Base-by-base conservation (phyloP, 1,140 invertebrate species). In the Zaprionus taronus region DNA sequence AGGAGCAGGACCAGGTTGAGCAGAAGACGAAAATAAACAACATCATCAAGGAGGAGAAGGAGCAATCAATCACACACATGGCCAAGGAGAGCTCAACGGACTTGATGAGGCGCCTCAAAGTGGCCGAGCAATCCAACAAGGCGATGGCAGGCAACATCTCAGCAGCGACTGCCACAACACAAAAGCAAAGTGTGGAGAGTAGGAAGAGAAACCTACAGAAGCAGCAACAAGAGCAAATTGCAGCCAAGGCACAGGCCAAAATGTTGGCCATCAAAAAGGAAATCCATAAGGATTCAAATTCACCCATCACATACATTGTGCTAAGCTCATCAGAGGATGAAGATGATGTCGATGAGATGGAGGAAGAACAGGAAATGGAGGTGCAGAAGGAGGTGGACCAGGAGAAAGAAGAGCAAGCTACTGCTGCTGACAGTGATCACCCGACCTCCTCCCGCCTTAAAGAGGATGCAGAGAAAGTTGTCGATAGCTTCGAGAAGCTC, bases 401-500 rank as follows among this genome's bases (percentile, higher is more conserved):
- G 14, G 9, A 12, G 4, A 7, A 26, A 6, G 26, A 20, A n/a
- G 24, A 31, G 2, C n/a, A 51, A 47, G 51, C 68, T 26, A 20
- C 69, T 17, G 47, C 6, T 9, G 63, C 17, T 5, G 36, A 5
- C 26, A 85, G 65, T 38, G 61, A 86, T 51, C 17, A 74, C 11
- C 77, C 83, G 1, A 41, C 60, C 4, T 53, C 60, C 15, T 44
- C 41, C 6, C 7, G 56, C 4, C 67, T 91, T 1, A 72, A 74
- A 22, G 66, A 44, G 22, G 77, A 85, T 63, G 76, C 81, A 0
- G 75, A 82, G 53, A 75, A 81, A 36, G 73, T 92, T 6, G 70
- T 92, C 4, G 73, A 81, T 26, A 91, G 79, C 24, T 92, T 92
- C n/a, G 91, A 92, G 38, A 90, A 83, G 17, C 65, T 90, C 1